Evolutionary conservation across 2,797 vertebrate species (phyloP).

Genomic region (Jordanella pulchra): DNA sequence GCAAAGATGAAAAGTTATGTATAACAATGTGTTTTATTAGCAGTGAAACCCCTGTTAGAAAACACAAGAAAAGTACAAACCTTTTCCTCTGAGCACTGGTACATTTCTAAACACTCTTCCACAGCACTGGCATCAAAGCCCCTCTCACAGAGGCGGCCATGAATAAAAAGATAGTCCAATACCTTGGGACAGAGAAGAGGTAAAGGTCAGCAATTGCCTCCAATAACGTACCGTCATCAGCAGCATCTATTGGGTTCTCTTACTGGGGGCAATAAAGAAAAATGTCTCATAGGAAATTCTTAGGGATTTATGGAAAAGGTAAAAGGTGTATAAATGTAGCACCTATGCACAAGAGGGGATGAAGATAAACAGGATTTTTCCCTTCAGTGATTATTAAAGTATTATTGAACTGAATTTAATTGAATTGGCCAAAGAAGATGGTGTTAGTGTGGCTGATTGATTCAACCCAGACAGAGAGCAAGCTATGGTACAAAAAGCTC

Average conservation of each 20-base stretch:
- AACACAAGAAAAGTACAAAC: constrained; percentile 72
- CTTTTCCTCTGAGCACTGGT: constrained; percentile 96
- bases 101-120: constrained; percentile 96
- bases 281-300: not conserved
- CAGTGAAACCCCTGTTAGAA: constrained; percentile 3
- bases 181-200: constrained; percentile 79
- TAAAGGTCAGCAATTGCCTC: constrained; percentile 18
- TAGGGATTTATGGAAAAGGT: not conserved
- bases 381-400: no score
- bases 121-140: constrained; percentile 93
- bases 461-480: no score
- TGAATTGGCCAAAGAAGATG: no score
- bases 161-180: constrained; percentile 93
- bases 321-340: no score
- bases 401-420: no score
- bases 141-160: constrained; percentile 92
- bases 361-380: no score
- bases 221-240: not conserved
- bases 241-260: not conserved
- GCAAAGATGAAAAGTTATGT: not conserved
- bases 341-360: no score
- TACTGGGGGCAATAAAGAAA: not conserved
- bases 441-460: no score
- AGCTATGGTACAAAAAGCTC: no score
- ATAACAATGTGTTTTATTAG: not conserved